phyloP scores from a whole-genome alignment of 2,888 invertebrate genomes.

The Synergus laeviventris region DNA sequence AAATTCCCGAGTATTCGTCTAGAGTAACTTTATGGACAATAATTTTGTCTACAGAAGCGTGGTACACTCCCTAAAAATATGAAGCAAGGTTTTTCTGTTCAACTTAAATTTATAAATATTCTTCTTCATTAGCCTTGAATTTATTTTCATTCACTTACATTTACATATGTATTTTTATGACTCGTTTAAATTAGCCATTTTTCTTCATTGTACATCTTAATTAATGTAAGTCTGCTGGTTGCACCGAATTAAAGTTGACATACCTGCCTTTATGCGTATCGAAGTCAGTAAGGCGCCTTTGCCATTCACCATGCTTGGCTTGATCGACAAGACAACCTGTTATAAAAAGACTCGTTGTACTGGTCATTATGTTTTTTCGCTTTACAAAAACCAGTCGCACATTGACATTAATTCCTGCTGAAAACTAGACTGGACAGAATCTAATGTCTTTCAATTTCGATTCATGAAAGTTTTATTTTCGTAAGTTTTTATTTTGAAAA shows the following conservation, averaged over 20 bases:
- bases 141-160: background rate
- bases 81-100: background rate
- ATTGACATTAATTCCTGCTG: constrained; percentile 15
- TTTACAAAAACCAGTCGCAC: background rate
- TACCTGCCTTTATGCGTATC: constrained; percentile 5
- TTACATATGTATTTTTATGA: constrained; percentile 1
- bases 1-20: no score
- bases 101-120: background rate
- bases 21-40: no score
- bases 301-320: constrained; percentile 2
- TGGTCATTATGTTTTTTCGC: constrained; percentile 24
- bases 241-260: background rate
- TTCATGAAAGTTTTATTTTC: background rate
- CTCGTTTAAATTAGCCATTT: background rate
- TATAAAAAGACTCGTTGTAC: constrained; percentile 29
- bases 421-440: constrained; percentile 15
- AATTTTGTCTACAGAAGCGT: no score
- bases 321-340: constrained; percentile 8
- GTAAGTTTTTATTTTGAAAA: background rate
- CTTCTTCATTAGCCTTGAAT: background rate
- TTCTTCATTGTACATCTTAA: constrained; percentile 1
- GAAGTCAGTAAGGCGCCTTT: constrained; percentile 28
- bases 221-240: constrained; percentile 18
- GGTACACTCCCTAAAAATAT: no score
- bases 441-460: constrained; percentile 2